Base-by-base conservation (phyloP, 2,888 invertebrate species). In the Eristalis intricaria region DNA sequence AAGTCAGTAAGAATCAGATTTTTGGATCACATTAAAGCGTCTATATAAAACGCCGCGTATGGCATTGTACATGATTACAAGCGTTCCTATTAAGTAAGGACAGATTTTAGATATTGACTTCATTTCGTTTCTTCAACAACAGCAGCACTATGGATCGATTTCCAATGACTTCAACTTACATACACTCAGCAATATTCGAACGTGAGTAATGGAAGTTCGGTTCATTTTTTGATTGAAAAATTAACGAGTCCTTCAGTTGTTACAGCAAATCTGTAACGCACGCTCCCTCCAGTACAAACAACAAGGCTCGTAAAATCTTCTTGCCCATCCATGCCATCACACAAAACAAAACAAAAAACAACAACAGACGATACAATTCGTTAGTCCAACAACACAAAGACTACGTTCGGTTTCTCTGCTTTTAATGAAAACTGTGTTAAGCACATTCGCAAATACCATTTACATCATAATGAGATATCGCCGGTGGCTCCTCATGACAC, bases 381-480 rank as follows among this genome's bases (percentile, higher is more conserved):
- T 61, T 61, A 79, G 60, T 26, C 60, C 35, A 26, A 35, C 63
- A 60, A 26, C 32, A n/a, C 65, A 26, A 60, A 61, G 81, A 81
- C 35, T 15, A 81, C 68, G 63, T 63, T 38, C 63, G 70, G 64
- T 60, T 43, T 11, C 50, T 70, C 71, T 43, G 26, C 35, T 26
- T 82, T 82, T 71, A 82, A 82, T 82, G 82, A 82, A 76, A 82
- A 82, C 82, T 75, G 76, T 70, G 82, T 71, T 82, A 82, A 82
- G 82, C 76, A 76, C 76, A 82, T 82, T 70, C 64, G 82, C 76
- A 82, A 82, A 82, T 82, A 82, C 82, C 64, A 82, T 82, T 82
- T 82, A 76, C 82, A 82, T 75, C 76, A 76, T 82, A 82, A 82
- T 76, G 82, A 82, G 82, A 75, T 76, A 82, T 68, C 63, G 63